A percentile compares a stretch with the other conserved stretches of the same genome.
Conservation (phyloP, 2,797 vertebrate species). For the Gadopsis marmoratus region DNA sequence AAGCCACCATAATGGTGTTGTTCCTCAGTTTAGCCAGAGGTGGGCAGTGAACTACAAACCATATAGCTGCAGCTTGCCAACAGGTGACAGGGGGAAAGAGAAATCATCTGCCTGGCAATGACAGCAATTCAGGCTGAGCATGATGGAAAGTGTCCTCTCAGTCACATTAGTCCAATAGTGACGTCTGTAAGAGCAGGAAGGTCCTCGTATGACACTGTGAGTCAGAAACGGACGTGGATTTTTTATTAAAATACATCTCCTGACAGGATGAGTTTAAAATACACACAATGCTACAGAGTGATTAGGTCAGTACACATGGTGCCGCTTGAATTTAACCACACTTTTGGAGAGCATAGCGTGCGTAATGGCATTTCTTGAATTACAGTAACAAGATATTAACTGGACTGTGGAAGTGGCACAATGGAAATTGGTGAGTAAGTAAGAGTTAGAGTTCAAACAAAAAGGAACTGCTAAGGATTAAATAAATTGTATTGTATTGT, state of each 20-base stretch:
- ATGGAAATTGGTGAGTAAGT: slow-evolving; percentile 1
- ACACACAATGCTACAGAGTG: background rate
- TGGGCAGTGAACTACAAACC: slow-evolving; percentile 36
- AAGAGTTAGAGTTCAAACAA: slow-evolving; percentile 19
- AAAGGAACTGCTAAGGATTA: slow-evolving; percentile 14
- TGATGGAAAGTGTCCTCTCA: slow-evolving; percentile 17
- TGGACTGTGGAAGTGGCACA: background rate
- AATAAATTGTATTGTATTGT: background rate
- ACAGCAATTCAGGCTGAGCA: background rate
- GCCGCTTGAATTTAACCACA: slow-evolving; percentile 12
- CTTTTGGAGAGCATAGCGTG: background rate
- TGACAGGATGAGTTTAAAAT: background rate
- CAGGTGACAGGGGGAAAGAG: slow-evolving; percentile 41
- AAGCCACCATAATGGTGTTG: background rate
- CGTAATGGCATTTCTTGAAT: slow-evolving; percentile 20
- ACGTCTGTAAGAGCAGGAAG: slow-evolving; percentile 1
- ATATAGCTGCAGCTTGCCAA: background rate
- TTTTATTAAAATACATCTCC: slow-evolving; percentile 8
- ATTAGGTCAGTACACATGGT: slow-evolving; percentile 1
- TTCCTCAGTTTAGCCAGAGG: slow-evolving; percentile 41
- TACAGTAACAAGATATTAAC: slow-evolving; percentile 26
- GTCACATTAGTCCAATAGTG: slow-evolving; percentile 2
- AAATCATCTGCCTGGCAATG: background rate
- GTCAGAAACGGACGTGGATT: background rate
- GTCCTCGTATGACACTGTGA: background rate